Conservation (phyloP, 2,797 vertebrate species). For the Nyctibius grandis region DNA sequence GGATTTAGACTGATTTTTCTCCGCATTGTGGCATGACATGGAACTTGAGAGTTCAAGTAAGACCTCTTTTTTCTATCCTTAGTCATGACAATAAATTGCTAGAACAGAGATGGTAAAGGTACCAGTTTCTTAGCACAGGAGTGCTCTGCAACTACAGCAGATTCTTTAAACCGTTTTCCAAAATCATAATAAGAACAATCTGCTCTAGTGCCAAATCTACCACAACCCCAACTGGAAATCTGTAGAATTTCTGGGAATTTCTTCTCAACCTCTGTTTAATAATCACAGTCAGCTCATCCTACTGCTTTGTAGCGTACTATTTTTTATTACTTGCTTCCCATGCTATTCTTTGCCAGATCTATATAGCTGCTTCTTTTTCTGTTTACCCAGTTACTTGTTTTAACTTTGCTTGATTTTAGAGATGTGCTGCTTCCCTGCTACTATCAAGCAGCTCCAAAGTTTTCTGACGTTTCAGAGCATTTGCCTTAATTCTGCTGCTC, state of each 20-base stretch:
- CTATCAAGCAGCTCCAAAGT: neutral
- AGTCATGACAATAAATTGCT: neutral
- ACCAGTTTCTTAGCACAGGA: neutral
- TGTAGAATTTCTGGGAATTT: neutral
- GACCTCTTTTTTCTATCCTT: neutral
- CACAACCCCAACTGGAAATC: rapidly evolving
- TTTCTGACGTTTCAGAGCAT: neutral
- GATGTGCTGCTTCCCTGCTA: neutral
- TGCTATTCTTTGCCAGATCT: neutral
- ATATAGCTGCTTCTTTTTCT: neutral
- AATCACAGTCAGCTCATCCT: neutral
- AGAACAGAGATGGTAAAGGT: neutral
- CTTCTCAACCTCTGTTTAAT: neutral
- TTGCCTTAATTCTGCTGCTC: neutral
- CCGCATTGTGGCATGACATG: too few species aligned
- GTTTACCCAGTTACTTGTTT: neutral
- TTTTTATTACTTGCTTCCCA: neutral
- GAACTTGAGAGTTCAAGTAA: neutral
- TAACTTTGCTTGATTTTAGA: neutral
- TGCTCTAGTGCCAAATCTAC: neutral
- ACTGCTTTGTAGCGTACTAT: neutral
- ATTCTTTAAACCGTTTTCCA: neutral
- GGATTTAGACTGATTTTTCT: neutral
- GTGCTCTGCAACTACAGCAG: neutral
- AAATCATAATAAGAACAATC: neutral